phyloP scores from a whole-genome alignment of 2,888 invertebrate species.

The Yponomeuta plumbellus region DNA sequence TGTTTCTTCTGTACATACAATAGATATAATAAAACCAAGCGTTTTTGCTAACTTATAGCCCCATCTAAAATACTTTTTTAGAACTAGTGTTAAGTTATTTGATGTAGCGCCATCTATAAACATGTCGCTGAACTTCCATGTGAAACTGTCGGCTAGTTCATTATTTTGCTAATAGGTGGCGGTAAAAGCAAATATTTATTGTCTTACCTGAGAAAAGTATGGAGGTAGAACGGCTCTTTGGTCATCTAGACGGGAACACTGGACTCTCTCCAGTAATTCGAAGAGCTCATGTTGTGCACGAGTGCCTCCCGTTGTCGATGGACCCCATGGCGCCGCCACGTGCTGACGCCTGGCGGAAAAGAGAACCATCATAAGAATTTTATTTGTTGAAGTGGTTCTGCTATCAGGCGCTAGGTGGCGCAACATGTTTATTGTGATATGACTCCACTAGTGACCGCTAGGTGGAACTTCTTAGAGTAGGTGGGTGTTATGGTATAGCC shows the following conservation, averaged over 20 bases:
- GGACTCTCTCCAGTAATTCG: constrained; percentile 94
- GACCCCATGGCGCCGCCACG: constrained; percentile 74
- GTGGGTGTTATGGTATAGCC: no score
- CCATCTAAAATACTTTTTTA: no score
- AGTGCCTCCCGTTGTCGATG: constrained; percentile 68
- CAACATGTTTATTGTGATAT: constrained; percentile 5
- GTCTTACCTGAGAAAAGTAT: constrained; percentile 89
- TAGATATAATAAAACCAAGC: no score
- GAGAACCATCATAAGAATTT: constrained; percentile 25
- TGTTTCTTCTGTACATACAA: no score
- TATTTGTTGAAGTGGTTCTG: background rate
- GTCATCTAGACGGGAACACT: constrained; percentile 96
- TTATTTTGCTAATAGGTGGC: background rate
- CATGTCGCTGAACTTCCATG: background rate
- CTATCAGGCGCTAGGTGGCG: constrained; percentile 34
- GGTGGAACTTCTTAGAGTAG: background rate
- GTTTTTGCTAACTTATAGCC: no score
- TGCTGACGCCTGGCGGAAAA: constrained; percentile 80
- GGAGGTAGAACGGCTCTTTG: constrained; percentile 97
- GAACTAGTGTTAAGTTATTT: background rate
- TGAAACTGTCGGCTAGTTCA: background rate
- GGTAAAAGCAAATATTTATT: background rate
- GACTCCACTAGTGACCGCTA: background rate
- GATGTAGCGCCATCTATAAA: background rate
- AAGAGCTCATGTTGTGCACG: constrained; percentile 87